Conservation (phyloP, 1,140 invertebrate species). For the Zophobas morio region DNA sequence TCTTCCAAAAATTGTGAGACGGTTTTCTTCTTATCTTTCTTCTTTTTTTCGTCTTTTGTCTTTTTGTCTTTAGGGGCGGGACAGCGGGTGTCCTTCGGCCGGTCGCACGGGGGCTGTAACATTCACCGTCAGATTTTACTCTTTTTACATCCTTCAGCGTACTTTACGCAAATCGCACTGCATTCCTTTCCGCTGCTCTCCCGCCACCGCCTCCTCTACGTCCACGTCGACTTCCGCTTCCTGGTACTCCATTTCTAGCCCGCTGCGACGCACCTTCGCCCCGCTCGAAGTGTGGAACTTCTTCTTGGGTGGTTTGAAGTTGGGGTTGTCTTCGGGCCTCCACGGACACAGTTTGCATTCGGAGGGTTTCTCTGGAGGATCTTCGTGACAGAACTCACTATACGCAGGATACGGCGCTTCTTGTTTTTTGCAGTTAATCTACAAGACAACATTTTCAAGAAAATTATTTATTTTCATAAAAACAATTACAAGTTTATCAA, state of each 20-base stretch:
- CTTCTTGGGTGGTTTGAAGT: conserved; percentile 48
- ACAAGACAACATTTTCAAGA: neutral
- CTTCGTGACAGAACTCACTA: conserved; percentile 50
- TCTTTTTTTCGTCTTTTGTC: too few species aligned
- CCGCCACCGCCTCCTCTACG: too few species aligned
- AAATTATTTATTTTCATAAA: conserved; percentile 11
- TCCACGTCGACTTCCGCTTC: too few species aligned
- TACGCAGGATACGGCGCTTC: conserved; percentile 52
- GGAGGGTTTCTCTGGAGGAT: conserved; percentile 40
- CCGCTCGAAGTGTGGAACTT: conserved; percentile 31
- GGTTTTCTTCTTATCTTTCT: too few species aligned
- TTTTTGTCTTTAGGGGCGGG: too few species aligned
- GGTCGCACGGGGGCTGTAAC: too few species aligned
- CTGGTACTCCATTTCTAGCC: too few species aligned
- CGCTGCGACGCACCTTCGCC: neutral
- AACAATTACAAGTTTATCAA: conserved; percentile 33
- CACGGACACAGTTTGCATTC: conserved; percentile 54
- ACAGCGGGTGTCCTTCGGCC: too few species aligned
- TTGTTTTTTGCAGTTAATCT: conserved; percentile 49
- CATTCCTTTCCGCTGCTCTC: neutral
- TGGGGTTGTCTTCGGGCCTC: conserved; percentile 48
- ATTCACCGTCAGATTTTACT: too few species aligned
- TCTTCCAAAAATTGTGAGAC: too few species aligned
- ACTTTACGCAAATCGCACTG: conserved; percentile 30
- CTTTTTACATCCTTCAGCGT: too few species aligned